Base-by-base conservation (phyloP, 2,888 invertebrate species). In the Aethes cnicana region DNA sequence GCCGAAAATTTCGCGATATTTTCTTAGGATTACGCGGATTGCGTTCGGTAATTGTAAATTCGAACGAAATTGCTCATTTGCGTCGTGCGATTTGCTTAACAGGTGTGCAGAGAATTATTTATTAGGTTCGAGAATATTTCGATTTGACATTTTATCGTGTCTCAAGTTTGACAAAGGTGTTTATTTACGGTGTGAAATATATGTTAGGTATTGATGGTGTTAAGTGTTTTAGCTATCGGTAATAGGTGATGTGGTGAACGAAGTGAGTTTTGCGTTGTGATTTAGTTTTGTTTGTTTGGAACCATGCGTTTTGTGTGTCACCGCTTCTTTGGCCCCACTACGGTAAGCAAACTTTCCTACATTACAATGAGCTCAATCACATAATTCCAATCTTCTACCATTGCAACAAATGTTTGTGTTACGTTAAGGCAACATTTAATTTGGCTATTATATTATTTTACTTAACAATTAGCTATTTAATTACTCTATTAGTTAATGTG, bases 91-190 rank as follows among this genome's bases (percentile, higher is more conserved):
- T 6, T 23, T 21, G 9, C 18, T 23, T 2, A 3, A 16, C 11
- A 23, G n/a, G 49, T n/a, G 35, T 28, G 43, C 16, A 17, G 17
- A 18, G 52, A 35, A 42, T 44, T 35, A 26, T 44, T 54, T 55
- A 55, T 56, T 67, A 59, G 35, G 63, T 56, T 66, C 57, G 63
- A 66, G 68, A 68, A 72, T 80, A 76, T 81, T 77, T 75, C 81
- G 76, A 72, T 70, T 83, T 84, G 84, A 81, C 83, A 79, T 80
- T n/a, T 44, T 44, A 77, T 76, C 78, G 69, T 85, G 84, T 86
- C 83, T 81, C 83, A 84, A 86, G 81, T 81, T 75, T 72, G 67
- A 69, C 71, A 61, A 72, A 76, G 78, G 78, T 82, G 80, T 77
- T 80, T 82, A 82, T 82, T 84, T 85, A 84, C 72, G 68, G 71